Base-by-base conservation (phyloP, 2,888 invertebrate species). In the Augochlorella aurata region DNA sequence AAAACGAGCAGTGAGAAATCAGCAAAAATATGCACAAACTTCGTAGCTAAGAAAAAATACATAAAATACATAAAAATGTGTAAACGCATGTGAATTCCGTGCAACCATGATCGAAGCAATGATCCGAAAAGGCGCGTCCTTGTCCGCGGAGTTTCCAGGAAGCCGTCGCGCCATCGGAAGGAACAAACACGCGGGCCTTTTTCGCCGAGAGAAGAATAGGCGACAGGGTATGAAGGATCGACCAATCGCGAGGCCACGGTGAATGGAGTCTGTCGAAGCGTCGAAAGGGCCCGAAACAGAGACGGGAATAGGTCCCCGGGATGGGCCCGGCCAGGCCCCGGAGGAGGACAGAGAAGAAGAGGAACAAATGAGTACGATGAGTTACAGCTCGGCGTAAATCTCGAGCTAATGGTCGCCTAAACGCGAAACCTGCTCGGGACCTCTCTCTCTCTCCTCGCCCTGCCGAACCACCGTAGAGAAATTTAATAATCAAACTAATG, bases 401-500 rank as follows among this genome's bases (percentile, higher is more conserved):
- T 93, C 89, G 80, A 84, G 88, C 93, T 93, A 93, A 93, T 93
- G 93, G 93, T 90, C 91, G 93, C 92, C 93, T 93, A 93, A 93
- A 93, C 92, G 93, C 92, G 91, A 93, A 92, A 92, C 91, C 92
- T 90, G 92, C 91, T 90, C 90, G 90, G 44, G 58, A 44, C 65
- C 65, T 38, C 16, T 63, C 47, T 2, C 47, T 49, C 10, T 49
- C 47, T 10, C 10, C 50, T 18, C 50, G 18, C 18, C 8, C 63
- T 16, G 18, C 29, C 8, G 44, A 18, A 38, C 65, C 65, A 65
- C 65, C 65, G 92, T 90, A 91, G 91, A 93, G 93, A 93, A 93
- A 93, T 93, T 93, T 93, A 93, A 93, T 93, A 93, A 93, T 93
- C 92, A 92, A 90, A 89, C 93, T 93, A 93, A 93, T 93, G 92